These are phyloP conservation scores for Rhadina sibilatrix DNA, from an alignment of 2,113 vertebrate species.

Conservation along the genomic window DNA sequence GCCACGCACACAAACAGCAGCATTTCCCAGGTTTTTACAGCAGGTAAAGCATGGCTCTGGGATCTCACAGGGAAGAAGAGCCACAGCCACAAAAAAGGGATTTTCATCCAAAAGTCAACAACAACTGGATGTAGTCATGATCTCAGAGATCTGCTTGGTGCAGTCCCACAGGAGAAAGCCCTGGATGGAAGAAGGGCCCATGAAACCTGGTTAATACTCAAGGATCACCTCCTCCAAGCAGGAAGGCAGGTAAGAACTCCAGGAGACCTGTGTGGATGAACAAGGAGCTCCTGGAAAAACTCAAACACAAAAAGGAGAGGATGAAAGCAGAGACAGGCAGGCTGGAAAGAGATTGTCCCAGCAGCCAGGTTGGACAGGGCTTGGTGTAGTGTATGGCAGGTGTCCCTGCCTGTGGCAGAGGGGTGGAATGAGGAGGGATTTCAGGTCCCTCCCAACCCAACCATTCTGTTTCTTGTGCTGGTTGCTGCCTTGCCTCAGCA, in stretches of 20 bases:
- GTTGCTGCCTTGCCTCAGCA: neutral
- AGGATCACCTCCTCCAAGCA: neutral
- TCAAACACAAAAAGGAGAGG: neutral
- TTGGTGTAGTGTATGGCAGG: neutral
- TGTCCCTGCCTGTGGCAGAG: neutral
- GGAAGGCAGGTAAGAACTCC: neutral
- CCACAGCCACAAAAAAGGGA: neutral
- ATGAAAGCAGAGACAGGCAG: neutral
- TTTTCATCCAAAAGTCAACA: neutral
- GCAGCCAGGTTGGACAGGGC: neutral
- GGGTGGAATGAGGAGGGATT: neutral
- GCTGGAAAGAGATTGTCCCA: neutral
- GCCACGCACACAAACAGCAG: neutral
- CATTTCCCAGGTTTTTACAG: neutral
- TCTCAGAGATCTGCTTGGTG: neutral
- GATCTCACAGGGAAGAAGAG: neutral
- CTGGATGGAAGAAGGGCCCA: neutral
- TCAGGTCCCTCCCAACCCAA: neutral
- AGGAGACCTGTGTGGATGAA: neutral
- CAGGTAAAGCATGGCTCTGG: neutral
- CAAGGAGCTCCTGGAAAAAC: neutral
- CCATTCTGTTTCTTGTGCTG: neutral
- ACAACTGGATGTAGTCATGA: neutral
- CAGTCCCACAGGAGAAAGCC: neutral
- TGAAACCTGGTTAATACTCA: neutral